Percentiles rank a stretch among this genome's conserved stretches.
These are phyloP conservation scores for Thalassarche chlororhynchos DNA, from an alignment of 2,113 vertebrate genomes.

Conservation along the genomic window DNA sequence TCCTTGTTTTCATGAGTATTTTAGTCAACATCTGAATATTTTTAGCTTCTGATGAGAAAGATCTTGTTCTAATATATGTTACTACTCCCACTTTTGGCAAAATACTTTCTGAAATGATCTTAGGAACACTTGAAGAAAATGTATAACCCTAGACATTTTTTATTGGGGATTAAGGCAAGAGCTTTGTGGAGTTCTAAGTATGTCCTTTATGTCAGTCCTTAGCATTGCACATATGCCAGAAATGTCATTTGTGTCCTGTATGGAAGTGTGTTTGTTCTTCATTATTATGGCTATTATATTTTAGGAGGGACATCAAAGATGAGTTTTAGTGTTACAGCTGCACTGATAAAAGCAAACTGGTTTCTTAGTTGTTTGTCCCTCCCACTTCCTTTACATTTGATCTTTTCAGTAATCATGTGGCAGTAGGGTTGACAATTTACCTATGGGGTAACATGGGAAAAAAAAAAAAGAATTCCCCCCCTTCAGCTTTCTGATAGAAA, in stretches of 20 bases:
- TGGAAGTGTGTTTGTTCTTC: not conserved
- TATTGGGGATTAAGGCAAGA: not conserved
- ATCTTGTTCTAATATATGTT: not conserved
- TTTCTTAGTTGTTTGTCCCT: not conserved
- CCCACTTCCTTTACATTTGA: not conserved
- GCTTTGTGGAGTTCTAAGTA: not conserved
- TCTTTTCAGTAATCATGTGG: not conserved
- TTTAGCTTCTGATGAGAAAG: not conserved
- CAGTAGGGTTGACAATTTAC: not conserved
- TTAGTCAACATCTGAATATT: not conserved
- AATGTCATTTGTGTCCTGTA: not conserved
- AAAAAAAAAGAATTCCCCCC: too few species aligned
- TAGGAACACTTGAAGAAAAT: not conserved
- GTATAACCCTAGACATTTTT: rapidly evolving
- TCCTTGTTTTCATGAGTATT: not conserved
- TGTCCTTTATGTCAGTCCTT: not conserved
- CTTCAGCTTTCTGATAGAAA: not conserved
- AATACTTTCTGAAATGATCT: not conserved
- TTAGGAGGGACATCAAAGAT: not conserved
- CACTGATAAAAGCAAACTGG: not conserved
- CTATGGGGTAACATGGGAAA: not conserved
- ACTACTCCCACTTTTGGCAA: not conserved
- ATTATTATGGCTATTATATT: not conserved
- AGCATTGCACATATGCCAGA: not conserved
- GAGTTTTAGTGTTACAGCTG: not conserved